Evolutionary conservation across 1,140 invertebrate genomes (phyloP), one percentile per base, ranked within the genome.

Genomic region (Hycleus cichorii): DNA sequence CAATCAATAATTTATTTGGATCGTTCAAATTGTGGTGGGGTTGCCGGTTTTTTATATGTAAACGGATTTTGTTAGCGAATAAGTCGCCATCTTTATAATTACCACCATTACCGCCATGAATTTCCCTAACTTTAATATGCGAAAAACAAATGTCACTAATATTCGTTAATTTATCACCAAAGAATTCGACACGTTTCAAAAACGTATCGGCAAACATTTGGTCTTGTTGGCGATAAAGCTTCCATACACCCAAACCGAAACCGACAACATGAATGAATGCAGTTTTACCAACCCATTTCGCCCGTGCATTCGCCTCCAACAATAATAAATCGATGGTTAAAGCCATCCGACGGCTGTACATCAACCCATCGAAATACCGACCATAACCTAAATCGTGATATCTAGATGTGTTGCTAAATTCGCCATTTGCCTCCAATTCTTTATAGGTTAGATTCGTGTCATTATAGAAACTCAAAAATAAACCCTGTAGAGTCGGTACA

Each of bases 1-100:
- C 78, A 7, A 86, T 76, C 47, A 84, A 65, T 2, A 83, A 65
- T 66, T 83, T 83, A 25, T 77, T 43, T 47, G 70, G 43, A 38
- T 55, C 74, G 0, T 44, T 56, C 44, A 79, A 55, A 51, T 70
- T 72, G 0, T 72, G 52, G 0, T 76, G 76, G 1, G 78, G 78
- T 60, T 78, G 69, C 8, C 77, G 59, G 40, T 74, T 71, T 47
- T 69, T 70, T 27, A 78, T 55, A 47, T 75, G 71, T 0, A 79
- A 71, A 55, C 72, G 76, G 47, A 80, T 76, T 39, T 59, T 26
- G 4, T 66, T 60, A n/a, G 44, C 12, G 6, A 70, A 49, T 8
- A 49, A 26, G 24, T 63, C 48, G 5, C 62, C 63, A 47, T 63
- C 8, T 48, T 66, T 60, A 47, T 59, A 67, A 8, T 40, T 49